These are phyloP conservation scores for Scomber japonicus DNA, from an alignment of 2,113 vertebrate species.

Conservation along the genomic window DNA sequence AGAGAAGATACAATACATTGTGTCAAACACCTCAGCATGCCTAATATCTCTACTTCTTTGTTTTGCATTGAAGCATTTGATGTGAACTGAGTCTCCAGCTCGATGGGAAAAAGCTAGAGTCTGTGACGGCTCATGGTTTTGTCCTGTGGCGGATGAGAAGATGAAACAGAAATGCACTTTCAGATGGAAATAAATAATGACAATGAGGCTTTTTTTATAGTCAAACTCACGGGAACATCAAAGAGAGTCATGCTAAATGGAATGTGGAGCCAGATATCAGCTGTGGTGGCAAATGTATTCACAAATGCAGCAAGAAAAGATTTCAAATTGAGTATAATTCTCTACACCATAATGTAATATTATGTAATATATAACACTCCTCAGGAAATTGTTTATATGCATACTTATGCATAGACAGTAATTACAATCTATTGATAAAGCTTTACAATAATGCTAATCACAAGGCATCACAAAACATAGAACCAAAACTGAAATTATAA, in stretches of 20 bases:
- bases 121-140: slow-evolving; percentile 1
- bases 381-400: too few relatives aligned
- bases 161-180: slow-evolving; percentile 52
- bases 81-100: slow-evolving; percentile 7
- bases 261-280: slow-evolving; percentile 8
- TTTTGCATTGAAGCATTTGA: neutral
- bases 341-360: too few relatives aligned
- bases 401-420: too few relatives aligned
- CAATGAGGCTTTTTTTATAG: slow-evolving; percentile 43
- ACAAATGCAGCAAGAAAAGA: slow-evolving; percentile 1
- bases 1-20: neutral
- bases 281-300: slow-evolving; percentile 33
- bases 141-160: neutral
- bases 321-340: neutral
- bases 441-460: too few relatives aligned
- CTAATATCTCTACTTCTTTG: too few relatives aligned
- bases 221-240: slow-evolving; percentile 52
- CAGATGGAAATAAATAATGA: slow-evolving; percentile 60
- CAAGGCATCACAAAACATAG: too few relatives aligned
- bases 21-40: neutral
- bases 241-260: slow-evolving; percentile 28
- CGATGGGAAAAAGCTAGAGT: neutral
- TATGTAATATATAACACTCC: too few relatives aligned
- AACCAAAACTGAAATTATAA: too few relatives aligned
- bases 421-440: too few relatives aligned